A percentile compares a stretch with the other conserved stretches of the same genome.
Conservation (phyloP, 2,888 invertebrate species). For the Leptopilina syphax region DNA sequence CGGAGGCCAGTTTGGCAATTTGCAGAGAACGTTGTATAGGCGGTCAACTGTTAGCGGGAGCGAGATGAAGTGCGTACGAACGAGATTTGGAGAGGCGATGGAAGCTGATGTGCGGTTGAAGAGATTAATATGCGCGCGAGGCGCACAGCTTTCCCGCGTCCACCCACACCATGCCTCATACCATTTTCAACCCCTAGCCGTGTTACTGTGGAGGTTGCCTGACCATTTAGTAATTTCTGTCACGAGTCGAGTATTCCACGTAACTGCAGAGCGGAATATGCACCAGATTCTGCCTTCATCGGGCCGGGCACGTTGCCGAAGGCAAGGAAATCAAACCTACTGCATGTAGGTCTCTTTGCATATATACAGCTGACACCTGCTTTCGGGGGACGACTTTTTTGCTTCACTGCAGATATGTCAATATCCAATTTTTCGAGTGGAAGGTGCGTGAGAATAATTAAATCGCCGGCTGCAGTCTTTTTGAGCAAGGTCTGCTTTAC, state of each 20-base stretch:
- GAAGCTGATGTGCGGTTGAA: constrained; percentile 74
- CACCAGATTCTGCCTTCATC: constrained; percentile 19
- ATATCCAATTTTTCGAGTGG: background rate
- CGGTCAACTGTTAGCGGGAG: constrained; percentile 63
- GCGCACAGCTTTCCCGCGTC: constrained; percentile 61
- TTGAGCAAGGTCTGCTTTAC: background rate
- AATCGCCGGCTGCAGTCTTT: background rate
- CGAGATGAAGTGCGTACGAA: constrained; percentile 68
- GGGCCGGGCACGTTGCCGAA: constrained; percentile 5
- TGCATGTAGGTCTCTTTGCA: background rate
- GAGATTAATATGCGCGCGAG: constrained; percentile 75
- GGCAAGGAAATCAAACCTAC: background rate
- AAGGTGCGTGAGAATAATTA: background rate
- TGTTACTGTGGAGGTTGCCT: constrained; percentile 50
- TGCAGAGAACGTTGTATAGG: constrained; percentile 70
- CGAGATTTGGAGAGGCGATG: constrained; percentile 63
- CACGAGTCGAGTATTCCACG: constrained; percentile 72
- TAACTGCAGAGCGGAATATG: constrained; percentile 59
- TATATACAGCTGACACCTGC: background rate
- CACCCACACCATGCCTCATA: constrained; percentile 38
- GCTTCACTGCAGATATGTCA: background rate
- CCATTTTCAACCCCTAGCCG: constrained; percentile 44
- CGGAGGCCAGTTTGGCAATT: constrained; percentile 70
- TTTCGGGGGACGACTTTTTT: background rate
- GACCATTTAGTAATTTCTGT: constrained; percentile 76